A percentile compares a stretch with the other conserved stretches of the same genome.
phyloP scores from a whole-genome alignment of 2,113 vertebrate species.

The Scomber colias region DNA sequence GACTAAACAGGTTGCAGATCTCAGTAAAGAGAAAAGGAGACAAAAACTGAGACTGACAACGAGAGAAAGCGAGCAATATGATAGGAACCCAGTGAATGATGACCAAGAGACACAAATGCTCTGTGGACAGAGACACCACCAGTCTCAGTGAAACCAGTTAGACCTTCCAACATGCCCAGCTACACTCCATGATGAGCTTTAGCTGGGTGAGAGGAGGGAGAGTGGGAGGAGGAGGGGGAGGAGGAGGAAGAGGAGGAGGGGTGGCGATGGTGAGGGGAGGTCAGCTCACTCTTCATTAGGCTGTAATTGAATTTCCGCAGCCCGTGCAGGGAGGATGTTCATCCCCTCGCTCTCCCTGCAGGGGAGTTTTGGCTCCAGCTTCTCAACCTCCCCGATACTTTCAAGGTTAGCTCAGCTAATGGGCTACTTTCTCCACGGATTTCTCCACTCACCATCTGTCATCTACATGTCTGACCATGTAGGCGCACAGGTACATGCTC shows the following conservation, averaged over 20 bases:
- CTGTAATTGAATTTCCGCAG: slow-evolving; percentile 75
- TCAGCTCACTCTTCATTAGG: slow-evolving; percentile 76
- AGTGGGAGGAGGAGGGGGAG: not conserved
- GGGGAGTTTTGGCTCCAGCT: slow-evolving; percentile 48
- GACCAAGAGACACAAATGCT: not conserved
- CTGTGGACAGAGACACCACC: not conserved
- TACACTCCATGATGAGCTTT: slow-evolving; percentile 52
- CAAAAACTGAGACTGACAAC: not conserved
- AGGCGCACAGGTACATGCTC: not conserved
- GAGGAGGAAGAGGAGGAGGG: not conserved
- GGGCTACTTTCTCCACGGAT: slow-evolving; percentile 38
- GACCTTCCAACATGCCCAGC: slow-evolving; percentile 40
- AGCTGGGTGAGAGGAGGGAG: slow-evolving; percentile 28
- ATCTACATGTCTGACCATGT: slow-evolving; percentile 37
- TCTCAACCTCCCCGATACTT: slow-evolving; percentile 52
- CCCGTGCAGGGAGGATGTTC: slow-evolving; percentile 60
- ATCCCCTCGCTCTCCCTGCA: slow-evolving; percentile 53
- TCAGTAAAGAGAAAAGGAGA: not conserved
- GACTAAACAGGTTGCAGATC: no score
- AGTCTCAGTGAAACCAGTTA: slow-evolving; percentile 19
- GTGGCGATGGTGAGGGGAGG: slow-evolving; percentile 44
- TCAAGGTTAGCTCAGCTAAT: slow-evolving; percentile 74
- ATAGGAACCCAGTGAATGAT: not conserved
- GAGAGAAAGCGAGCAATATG: not conserved
- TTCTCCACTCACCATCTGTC: slow-evolving; percentile 55